Conservation (phyloP, 2,888 invertebrate genomes). For the Troides aeacus region DNA sequence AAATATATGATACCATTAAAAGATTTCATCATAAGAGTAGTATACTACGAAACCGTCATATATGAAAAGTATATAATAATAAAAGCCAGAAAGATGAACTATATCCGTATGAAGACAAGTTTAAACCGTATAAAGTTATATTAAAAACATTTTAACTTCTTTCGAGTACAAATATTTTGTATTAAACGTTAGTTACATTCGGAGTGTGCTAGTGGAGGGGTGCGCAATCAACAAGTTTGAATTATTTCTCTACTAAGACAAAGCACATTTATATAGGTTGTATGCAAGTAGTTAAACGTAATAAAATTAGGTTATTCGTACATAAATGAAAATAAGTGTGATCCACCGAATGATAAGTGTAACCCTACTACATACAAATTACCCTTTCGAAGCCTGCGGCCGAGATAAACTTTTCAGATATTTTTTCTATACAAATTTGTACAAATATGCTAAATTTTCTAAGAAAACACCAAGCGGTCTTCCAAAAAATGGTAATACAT, state of each 20-base stretch:
- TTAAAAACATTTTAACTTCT: too few species aligned
- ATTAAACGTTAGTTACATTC: too few species aligned
- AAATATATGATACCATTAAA: too few species aligned
- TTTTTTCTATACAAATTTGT: conserved; percentile 29
- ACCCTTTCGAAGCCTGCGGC: conserved; percentile 47
- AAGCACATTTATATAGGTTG: not conserved
- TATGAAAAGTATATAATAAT: too few species aligned
- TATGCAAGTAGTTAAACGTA: not conserved
- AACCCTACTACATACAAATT: conserved; percentile 59
- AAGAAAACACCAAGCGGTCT: not conserved
- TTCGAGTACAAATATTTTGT: too few species aligned
- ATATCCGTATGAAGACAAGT: too few species aligned
- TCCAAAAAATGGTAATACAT: not conserved
- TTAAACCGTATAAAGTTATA: too few species aligned
- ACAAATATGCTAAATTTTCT: conserved; percentile 24
- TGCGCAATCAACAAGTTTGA: not conserved
- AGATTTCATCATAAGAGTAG: too few species aligned
- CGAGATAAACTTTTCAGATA: conserved; percentile 46
- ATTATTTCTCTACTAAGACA: not conserved
- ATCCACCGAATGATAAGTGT: conserved; percentile 46
- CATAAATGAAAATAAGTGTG: not conserved
- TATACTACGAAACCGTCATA: too few species aligned
- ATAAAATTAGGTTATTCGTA: not conserved
- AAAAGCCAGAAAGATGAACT: too few species aligned
- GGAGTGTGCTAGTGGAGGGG: too few species aligned